phyloP scores from a whole-genome alignment of 1,140 invertebrate genomes.

The Delia radicum region DNA sequence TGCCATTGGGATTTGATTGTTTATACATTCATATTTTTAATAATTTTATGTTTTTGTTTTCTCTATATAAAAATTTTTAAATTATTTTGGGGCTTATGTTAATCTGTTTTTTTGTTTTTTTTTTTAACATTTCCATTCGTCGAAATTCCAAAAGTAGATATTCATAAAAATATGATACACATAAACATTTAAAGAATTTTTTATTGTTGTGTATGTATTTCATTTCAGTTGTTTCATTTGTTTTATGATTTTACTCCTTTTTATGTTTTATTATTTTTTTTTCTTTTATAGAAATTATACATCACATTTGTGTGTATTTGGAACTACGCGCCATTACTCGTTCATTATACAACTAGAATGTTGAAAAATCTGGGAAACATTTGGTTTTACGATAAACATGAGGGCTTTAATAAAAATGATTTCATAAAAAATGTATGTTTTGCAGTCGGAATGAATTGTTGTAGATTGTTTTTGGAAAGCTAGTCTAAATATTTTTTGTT shows the following conservation, averaged over 20 bases:
- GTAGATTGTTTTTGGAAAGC: conserved; percentile 3
- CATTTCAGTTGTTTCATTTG: background rate
- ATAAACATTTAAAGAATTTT: background rate
- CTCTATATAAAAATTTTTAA: too few relatives aligned
- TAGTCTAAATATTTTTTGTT: too few relatives aligned
- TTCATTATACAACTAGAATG: background rate
- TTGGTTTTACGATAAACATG: conserved; percentile 16
- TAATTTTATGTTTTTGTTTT: too few relatives aligned
- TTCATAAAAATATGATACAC: background rate
- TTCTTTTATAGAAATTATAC: background rate
- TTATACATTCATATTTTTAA: background rate
- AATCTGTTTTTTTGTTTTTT: background rate
- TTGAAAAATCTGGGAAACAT: conserved; percentile 6
- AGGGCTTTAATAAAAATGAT: conserved; percentile 7
- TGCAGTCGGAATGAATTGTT: conserved; percentile 1
- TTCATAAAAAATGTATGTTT: conserved; percentile 24
- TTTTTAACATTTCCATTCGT: too few relatives aligned
- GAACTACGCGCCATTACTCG: background rate
- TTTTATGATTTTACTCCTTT: background rate
- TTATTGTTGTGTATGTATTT: background rate
- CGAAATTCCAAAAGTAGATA: background rate
- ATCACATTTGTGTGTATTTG: background rate
- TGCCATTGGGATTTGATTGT: background rate
- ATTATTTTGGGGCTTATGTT: background rate
- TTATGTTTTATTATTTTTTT: background rate